phyloP scores from a whole-genome alignment of 2,113 vertebrate genomes.

The Archilochus colubris region DNA sequence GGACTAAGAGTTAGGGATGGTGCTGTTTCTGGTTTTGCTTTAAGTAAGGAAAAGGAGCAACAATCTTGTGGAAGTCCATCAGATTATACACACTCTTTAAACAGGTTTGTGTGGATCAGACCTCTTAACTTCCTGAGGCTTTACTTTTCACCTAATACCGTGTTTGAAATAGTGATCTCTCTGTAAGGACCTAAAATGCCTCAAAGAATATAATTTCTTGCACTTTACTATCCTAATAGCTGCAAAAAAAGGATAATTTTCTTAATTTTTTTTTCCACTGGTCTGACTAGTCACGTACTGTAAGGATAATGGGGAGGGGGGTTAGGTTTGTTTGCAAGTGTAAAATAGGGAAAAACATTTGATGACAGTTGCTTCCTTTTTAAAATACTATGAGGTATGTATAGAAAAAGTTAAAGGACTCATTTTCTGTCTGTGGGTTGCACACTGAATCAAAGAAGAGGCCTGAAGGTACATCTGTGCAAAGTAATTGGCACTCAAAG shows the following conservation, averaged over 20 bases:
- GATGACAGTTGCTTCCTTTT: conserved; percentile 6
- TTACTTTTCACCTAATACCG: background rate
- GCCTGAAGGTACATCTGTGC: conserved; percentile 63
- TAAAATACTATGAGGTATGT: conserved; percentile 16
- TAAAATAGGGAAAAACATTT: background rate
- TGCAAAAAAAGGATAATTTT: background rate
- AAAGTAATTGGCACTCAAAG: conserved; percentile 73
- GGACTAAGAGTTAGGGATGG: background rate
- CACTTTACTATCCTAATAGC: background rate
- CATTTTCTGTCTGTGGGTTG: conserved; percentile 48
- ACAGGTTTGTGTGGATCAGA: background rate
- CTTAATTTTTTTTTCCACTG: background rate
- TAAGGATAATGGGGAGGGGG: background rate
- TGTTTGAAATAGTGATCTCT: background rate
- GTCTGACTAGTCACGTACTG: background rate
- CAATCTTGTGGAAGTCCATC: background rate
- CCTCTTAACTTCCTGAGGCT: background rate
- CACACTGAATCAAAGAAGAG: conserved; percentile 50
- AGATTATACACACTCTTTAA: background rate
- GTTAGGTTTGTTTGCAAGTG: background rate
- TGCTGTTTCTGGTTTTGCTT: background rate
- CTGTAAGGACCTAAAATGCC: background rate
- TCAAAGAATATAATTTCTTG: background rate
- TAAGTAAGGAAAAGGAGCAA: background rate
- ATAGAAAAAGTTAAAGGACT: conserved; percentile 62